Conservation (phyloP, 2,888 invertebrate genomes). For the Tricholauxania praeusta region DNA sequence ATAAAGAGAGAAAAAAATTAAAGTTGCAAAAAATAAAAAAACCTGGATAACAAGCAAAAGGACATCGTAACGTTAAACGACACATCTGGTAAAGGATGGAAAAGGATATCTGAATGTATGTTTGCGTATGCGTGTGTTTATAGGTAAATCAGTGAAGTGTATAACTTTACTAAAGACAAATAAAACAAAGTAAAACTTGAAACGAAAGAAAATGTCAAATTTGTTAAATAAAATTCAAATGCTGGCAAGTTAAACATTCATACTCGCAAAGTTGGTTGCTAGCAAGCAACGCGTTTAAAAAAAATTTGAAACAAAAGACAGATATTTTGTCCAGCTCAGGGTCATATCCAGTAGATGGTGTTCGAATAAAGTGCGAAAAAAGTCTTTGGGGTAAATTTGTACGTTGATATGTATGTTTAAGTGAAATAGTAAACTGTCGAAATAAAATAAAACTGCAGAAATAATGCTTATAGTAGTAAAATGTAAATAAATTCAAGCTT, state of each 20-base stretch:
- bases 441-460: background rate
- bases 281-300: too few species aligned
- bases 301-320: too few species aligned
- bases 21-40: background rate
- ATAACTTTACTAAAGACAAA: constrained; percentile 27
- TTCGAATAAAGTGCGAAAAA: background rate
- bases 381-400: background rate
- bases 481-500: constrained; percentile 1
- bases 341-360: too few species aligned
- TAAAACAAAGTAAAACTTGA: background rate
- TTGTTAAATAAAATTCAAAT: constrained; percentile 34
- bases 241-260: constrained; percentile 34
- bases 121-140: constrained; percentile 11
- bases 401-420: constrained; percentile 9
- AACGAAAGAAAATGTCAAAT: constrained; percentile 33
- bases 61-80: background rate
- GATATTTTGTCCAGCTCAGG: too few species aligned
- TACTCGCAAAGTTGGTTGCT: constrained; percentile 13
- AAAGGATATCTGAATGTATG: background rate
- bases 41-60: constrained; percentile 1
- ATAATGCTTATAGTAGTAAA: background rate
- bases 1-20: background rate
- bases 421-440: constrained; percentile 16
- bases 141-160: constrained; percentile 23
- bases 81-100: constrained; percentile 5